phyloP scores from a whole-genome alignment of 92 coral and sea anemone genomes.

The Virgularia gustaviana region DNA sequence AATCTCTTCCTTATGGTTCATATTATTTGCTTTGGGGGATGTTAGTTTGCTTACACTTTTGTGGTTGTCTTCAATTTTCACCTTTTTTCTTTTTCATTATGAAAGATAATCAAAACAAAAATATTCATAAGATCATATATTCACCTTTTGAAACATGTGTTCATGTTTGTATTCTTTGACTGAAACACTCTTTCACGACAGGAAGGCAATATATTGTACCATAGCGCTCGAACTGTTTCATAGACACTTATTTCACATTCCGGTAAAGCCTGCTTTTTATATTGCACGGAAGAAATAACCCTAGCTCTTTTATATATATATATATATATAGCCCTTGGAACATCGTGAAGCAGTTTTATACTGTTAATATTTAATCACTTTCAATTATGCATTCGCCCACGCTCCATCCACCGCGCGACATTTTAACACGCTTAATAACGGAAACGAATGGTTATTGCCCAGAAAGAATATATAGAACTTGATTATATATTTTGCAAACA shows the following conservation, averaged over 20 bases:
- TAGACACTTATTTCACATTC: too few species aligned
- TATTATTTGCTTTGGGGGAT: too few species aligned
- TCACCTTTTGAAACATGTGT: neutral
- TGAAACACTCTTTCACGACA: too few species aligned
- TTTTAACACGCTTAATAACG: conserved; percentile 12
- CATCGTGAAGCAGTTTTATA: neutral
- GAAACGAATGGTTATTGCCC: neutral
- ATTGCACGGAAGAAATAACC: too few species aligned
- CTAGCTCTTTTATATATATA: too few species aligned
- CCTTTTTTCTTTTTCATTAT: neutral
- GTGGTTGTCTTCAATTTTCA: too few species aligned
- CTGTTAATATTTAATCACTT: conserved; percentile 33
- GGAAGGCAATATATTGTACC: too few species aligned
- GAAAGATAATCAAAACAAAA: neutral
- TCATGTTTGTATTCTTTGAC: neutral
- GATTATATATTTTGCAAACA: conserved; percentile 22
- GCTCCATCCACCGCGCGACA: conserved; percentile 9
- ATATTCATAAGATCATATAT: neutral
- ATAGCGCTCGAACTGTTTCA: too few species aligned
- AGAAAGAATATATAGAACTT: neutral
- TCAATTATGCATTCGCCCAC: conserved; percentile 25
- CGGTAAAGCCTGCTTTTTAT: too few species aligned
- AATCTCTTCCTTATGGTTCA: too few species aligned
- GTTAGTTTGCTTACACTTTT: too few species aligned
- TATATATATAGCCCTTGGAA: neutral